Evolutionary conservation across 1,140 invertebrate genomes (phyloP).

Genomic region (Lethrus apterus): DNA sequence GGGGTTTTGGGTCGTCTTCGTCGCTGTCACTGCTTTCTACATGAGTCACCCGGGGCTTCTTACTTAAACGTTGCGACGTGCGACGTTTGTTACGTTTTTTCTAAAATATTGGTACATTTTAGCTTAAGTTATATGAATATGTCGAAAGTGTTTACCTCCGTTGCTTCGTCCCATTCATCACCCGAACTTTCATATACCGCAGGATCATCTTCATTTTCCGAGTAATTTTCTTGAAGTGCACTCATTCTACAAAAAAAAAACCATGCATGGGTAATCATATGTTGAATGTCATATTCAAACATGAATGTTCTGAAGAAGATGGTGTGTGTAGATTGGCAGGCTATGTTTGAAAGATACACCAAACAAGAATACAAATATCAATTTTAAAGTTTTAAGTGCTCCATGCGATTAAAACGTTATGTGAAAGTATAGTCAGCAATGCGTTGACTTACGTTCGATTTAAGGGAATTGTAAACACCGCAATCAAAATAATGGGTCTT

Average conservation of each 20-base stretch:
- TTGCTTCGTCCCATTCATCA: slow-evolving; percentile 31
- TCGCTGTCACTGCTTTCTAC: slow-evolving; percentile 21
- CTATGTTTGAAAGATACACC: too few relatives aligned
- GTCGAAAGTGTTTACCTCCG: slow-evolving; percentile 19
- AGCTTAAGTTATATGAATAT: neutral
- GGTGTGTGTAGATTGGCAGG: too few relatives aligned
- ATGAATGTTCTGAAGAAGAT: too few relatives aligned
- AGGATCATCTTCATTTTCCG: slow-evolving; percentile 37
- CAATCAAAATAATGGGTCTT: too few relatives aligned
- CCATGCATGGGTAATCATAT: too few relatives aligned
- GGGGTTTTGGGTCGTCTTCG: slow-evolving; percentile 14
- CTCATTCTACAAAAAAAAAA: slow-evolving; percentile 11
- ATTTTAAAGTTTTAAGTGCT: too few relatives aligned
- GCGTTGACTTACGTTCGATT: too few relatives aligned
- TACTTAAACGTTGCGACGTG: slow-evolving; percentile 23
- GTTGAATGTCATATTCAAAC: too few relatives aligned
- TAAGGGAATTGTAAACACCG: too few relatives aligned
- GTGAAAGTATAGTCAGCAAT: too few relatives aligned
- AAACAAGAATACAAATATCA: too few relatives aligned
- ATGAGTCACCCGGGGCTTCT: slow-evolving; percentile 20
- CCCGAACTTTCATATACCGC: slow-evolving; percentile 36
- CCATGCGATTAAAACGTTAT: too few relatives aligned
- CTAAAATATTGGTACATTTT: slow-evolving; percentile 14
- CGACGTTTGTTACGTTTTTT: slow-evolving; percentile 22
- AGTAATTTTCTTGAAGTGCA: slow-evolving; percentile 18